These are phyloP conservation scores for Drosophila nigricruria DNA, from an alignment of 2,888 invertebrate species.

Conservation along the genomic window DNA sequence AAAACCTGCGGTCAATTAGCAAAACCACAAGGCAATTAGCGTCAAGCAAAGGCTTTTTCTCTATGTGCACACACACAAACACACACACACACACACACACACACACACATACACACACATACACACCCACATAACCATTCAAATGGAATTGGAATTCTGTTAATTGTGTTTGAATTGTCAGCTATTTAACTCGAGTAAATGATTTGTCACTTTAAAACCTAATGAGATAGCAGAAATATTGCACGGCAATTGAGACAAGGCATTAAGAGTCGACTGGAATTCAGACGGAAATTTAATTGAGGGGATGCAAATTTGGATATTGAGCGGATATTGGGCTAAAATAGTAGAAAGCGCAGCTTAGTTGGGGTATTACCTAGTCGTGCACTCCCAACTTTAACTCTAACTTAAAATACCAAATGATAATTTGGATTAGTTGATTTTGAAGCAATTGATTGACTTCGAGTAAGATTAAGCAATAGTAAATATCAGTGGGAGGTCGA, in stretches of 20 bases:
- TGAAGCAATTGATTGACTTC: too few relatives aligned
- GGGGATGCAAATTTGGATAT: too few relatives aligned
- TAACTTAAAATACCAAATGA: too few relatives aligned
- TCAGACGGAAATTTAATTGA: neutral
- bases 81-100: neutral
- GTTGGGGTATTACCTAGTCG: too few relatives aligned
- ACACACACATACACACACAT: neutral
- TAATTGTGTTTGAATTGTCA: neutral
- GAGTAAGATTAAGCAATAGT: too few relatives aligned
- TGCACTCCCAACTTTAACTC: too few relatives aligned
- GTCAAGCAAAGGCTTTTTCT: constrained; percentile 1
- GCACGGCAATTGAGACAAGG: too few relatives aligned
- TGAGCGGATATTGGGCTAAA: too few relatives aligned
- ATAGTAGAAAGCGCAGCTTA: too few relatives aligned
- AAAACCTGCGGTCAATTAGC: constrained; percentile 7
- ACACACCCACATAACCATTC: neutral
- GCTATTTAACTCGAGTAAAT: neutral
- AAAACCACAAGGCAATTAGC: constrained; percentile 3
- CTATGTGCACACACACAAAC: neutral
- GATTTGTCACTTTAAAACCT: neutral
- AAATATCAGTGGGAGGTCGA: too few relatives aligned
- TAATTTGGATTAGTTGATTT: too few relatives aligned
- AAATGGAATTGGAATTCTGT: neutral
- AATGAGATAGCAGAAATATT: neutral
- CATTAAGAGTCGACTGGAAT: neutral